These are phyloP conservation scores for Ennomos erosarius DNA, from an alignment of 2,888 invertebrate genomes.

Conservation along the genomic window DNA sequence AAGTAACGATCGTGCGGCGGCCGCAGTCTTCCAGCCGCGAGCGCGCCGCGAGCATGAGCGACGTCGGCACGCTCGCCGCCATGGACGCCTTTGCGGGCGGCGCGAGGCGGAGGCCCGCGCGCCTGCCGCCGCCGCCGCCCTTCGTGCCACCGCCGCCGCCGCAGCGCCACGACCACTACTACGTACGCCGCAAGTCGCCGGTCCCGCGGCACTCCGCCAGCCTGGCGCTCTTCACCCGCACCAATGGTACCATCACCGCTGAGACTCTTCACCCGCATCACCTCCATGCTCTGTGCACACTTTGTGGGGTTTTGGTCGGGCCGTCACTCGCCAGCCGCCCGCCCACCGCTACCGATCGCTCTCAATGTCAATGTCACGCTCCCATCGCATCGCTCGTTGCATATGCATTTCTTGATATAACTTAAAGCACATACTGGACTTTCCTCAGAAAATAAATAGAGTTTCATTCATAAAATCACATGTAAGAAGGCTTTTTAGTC, in stretches of 20 bases:
- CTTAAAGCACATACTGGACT: conserved; percentile 2
- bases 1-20: conserved; percentile 70
- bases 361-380: conserved; percentile 71
- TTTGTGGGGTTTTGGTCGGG: neutral
- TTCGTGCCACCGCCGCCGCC: conserved; percentile 80
- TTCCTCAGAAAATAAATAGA: conserved; percentile 4
- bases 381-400: conserved; percentile 41
- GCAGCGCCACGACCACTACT: conserved; percentile 79
- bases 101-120: conserved; percentile 78
- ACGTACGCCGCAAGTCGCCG: conserved; percentile 82
- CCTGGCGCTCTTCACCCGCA: conserved; percentile 79
- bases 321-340: conserved; percentile 20
- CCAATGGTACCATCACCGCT: conserved; percentile 68
- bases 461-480: conserved; percentile 21
- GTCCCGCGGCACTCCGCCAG: conserved; percentile 72
- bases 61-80: conserved; percentile 84
- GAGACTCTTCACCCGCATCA: conserved; percentile 40
- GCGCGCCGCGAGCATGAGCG: conserved; percentile 82
- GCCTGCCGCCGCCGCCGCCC: conserved; percentile 80
- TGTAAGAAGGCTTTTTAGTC: neutral
- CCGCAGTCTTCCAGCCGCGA: conserved; percentile 82
- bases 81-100: conserved; percentile 84
- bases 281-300: conserved; percentile 5
- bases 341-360: conserved; percentile 46
- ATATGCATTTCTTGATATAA: conserved; percentile 27